Evolutionary conservation across 1,140 invertebrate genomes (phyloP).

Genomic region (Drosophila tsacasi): DNA sequence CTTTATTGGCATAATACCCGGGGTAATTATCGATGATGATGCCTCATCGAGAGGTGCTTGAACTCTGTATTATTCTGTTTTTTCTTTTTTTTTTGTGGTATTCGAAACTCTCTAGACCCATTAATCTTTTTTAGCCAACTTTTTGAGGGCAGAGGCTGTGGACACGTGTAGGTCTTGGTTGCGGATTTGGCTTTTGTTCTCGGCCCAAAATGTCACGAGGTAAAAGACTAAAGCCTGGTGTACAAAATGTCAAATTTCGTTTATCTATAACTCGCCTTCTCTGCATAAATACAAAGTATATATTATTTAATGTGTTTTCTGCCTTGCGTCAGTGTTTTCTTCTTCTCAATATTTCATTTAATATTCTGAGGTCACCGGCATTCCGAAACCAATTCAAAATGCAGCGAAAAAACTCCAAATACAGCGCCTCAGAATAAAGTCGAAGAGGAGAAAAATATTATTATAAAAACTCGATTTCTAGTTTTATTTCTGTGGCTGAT

Average conservation of each 20-base stretch:
- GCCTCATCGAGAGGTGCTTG: slow-evolving; percentile 27
- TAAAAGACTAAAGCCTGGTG: slow-evolving; percentile 30
- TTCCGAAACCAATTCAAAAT: slow-evolving; percentile 61
- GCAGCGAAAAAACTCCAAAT: slow-evolving; percentile 35
- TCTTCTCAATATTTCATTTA: slow-evolving; percentile 39
- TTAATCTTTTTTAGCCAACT: slow-evolving; percentile 34
- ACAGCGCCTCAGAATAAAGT: slow-evolving; percentile 17
- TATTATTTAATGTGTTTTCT: slow-evolving; percentile 27
- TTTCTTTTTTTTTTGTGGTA: slow-evolving; percentile 8
- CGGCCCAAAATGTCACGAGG: slow-evolving; percentile 58
- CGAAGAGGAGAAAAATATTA: slow-evolving; percentile 36
- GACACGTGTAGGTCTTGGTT: slow-evolving; percentile 25
- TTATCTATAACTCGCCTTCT: slow-evolving; percentile 5
- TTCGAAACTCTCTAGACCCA: slow-evolving; percentile 16
- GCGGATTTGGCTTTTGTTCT: slow-evolving; percentile 31
- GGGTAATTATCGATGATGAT: slow-evolving; percentile 29
- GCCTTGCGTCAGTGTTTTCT: slow-evolving; percentile 36
- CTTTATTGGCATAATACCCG: slow-evolving; percentile 39
- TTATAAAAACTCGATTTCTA: slow-evolving; percentile 51
- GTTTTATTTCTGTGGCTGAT: slow-evolving; percentile 44
- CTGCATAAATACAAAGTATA: slow-evolving; percentile 24
- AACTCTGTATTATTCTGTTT: slow-evolving; percentile 36
- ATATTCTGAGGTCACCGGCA: slow-evolving; percentile 70
- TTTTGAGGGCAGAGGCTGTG: slow-evolving; percentile 10
- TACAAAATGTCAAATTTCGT: slow-evolving; percentile 11